Evolutionary conservation across 2,888 invertebrate species (phyloP), one percentile per base, ranked within the genome.

Genomic region (Corythucha ciliata): DNA sequence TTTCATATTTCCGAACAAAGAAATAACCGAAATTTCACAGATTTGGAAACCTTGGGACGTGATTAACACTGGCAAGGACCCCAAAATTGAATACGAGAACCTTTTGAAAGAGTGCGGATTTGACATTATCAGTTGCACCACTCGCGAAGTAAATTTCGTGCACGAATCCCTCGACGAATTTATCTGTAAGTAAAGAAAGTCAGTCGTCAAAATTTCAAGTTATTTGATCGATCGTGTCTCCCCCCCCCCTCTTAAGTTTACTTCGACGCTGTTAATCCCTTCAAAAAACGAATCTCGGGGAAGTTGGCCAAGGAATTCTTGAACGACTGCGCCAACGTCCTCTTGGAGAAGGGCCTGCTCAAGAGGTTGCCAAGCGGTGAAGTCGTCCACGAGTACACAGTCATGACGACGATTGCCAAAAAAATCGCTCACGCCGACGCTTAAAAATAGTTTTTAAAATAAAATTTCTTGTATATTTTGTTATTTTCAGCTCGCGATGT

Each of bases 251-350:
- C 71, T 72, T 36, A 67, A 81, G 82, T 77, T 62, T 78, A 81
- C 36, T 72, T 79, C 0, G 69, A 72, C 54, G 82, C 84, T 0
- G 76, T 85, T 3, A 82, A 80, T 63, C 85, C 85, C 0, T 84
- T 83, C 63, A 63, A 79, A 50, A 69, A 72, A 5, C 70, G 75
- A 39, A 76, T 85, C 5, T 37, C 40, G 4, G 18, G 14, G 2
- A 48, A 39, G 4, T 45, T 41, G 27, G 34, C 45, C 6, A 37
- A 51, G 25, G 52, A 52, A 33, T 48, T 56, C 16, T 24, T 54
- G n/a, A 41, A 54, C 40, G 56, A 56, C 27, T 52, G 53, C 26
- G 34, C 48, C 21, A 22, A 52, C n/a, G 47, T 48, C 21, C 32
- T 56, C 2, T 20, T 56, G 4, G 45, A 56, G 25, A 37, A 42